Evolutionary conservation across 2,888 invertebrate species (phyloP), one percentile per base, ranked within the genome.

Genomic region (Drosophila peninsularis): DNA sequence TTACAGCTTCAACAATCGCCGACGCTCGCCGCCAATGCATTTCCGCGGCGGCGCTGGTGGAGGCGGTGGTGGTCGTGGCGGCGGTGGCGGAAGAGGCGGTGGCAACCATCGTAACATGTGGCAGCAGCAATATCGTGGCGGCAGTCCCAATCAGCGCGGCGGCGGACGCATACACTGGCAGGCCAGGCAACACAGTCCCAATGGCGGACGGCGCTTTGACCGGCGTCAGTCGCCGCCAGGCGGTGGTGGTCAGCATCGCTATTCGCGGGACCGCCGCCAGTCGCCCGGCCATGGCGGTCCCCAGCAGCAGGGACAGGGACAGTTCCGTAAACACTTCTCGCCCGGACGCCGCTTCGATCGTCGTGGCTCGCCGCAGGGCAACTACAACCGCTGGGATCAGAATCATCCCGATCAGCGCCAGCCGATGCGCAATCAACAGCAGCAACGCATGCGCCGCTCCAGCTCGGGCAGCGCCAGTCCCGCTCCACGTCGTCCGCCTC

Each of bases 181-280:
- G 79, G 75, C 87, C 52, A 77, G 92, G 50, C 89, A 91, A n/a
- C 90, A 91, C 24, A 91, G 91, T 69, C 90, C 90, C 53, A 83
- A 75, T 41, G 82, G 77, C 0, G 79, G 81, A 34, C 79, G 90
- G 0, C 86, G 91, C 6, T 90, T 88, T 27, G 82, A 82, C 37
- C 75, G 82, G 7, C 86, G 82, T 1, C 82, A 78, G 47, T 90
- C 91, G 6, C 90, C 90, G 21, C 64, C 66, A 13, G 66, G 75
- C n/a, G 65, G 55, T 30, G 66, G 75, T 24, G 63, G 70, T 4
- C 84, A 81, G 44, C 66, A 57, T 10, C 80, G 82, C 4, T 77
- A 60, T 11, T 85, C 82, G 0, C 80, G 82, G 3, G 82, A 82
- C 53, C 86, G 82, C 3, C 88, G 90, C 0, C 88, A 53, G 42